Evolutionary conservation across 1,140 invertebrate species (phyloP).

Genomic region (Scaptomyza graminum): DNA sequence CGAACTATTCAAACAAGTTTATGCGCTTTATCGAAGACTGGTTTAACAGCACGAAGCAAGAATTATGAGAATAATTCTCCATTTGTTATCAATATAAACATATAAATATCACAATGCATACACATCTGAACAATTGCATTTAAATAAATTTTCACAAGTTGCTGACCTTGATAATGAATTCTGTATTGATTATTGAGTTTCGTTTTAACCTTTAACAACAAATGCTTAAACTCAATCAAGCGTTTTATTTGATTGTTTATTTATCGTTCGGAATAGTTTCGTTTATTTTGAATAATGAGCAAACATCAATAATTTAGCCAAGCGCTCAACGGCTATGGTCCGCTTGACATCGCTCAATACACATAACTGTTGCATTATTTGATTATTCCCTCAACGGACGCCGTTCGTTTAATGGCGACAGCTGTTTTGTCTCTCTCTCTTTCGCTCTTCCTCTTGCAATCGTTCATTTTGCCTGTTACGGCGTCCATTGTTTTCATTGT

Average conservation of each 20-base stretch:
- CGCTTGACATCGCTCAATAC: conserved; percentile 46
- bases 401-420: conserved; percentile 38
- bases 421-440: conserved; percentile 34
- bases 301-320: conserved; percentile 6
- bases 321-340: conserved; percentile 18
- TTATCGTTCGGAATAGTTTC: conserved; percentile 36
- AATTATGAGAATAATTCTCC: conserved; percentile 5
- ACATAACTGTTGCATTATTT: conserved; percentile 59
- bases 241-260: conserved; percentile 50
- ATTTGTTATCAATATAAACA: conserved; percentile 12
- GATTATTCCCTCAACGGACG: conserved; percentile 37
- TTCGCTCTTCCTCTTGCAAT: neutral
- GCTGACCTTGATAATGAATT: conserved; percentile 70
- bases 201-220: conserved; percentile 11
- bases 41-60: conserved; percentile 6
- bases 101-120: conserved; percentile 2
- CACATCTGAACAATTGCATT: neutral
- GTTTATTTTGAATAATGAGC: conserved; percentile 32
- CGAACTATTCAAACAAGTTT: conserved; percentile 62
- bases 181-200: conserved; percentile 15
- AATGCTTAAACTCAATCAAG: conserved; percentile 61
- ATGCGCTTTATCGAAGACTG: conserved; percentile 31
- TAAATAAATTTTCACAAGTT: conserved; percentile 18
- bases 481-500: conserved; percentile 37
- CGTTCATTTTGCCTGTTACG: no score